phyloP scores from a whole-genome alignment of 2,113 vertebrate species.

The Sclerurus mexicanus region DNA sequence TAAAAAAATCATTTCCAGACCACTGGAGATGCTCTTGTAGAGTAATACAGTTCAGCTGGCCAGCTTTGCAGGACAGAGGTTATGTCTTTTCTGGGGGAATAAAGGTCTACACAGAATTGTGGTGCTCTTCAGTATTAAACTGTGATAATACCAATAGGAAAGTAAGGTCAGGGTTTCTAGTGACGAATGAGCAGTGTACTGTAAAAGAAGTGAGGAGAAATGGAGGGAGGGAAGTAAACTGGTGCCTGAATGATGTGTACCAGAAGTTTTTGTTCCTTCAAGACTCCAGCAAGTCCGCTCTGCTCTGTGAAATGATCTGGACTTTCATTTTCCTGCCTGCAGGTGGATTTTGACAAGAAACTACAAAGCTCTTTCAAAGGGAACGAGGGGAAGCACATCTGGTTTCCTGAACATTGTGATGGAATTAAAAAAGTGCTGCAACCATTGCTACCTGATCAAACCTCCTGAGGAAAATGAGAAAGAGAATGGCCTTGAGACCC shows the following conservation, averaged over 20 bases:
- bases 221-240: not conserved
- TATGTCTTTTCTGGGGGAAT: not conserved
- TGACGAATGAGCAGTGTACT: not conserved
- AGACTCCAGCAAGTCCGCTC: not conserved
- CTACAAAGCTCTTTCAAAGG: conserved; percentile 93
- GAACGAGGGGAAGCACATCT: conserved; percentile 89
- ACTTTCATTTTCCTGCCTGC: conserved; percentile 14
- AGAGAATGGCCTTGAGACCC: conserved; percentile 79
- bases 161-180: not conserved
- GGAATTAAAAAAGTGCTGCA: conserved; percentile 98
- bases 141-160: not conserved
- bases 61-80: not conserved
- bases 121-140: not conserved
- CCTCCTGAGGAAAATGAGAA: conserved; percentile 84
- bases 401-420: conserved; percentile 98
- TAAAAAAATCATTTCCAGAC: not conserved
- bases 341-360: conserved; percentile 99
- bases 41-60: not conserved
- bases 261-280: not conserved
- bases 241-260: not conserved
- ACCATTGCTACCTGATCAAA: conserved; percentile 94
- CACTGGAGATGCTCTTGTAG: not conserved
- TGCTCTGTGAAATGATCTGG: not conserved
- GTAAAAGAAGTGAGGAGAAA: not conserved
- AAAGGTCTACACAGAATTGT: not conserved